phyloP scores from a whole-genome alignment of 2,888 invertebrate genomes.

The Scaptodrosophila latifasciaeformis region DNA sequence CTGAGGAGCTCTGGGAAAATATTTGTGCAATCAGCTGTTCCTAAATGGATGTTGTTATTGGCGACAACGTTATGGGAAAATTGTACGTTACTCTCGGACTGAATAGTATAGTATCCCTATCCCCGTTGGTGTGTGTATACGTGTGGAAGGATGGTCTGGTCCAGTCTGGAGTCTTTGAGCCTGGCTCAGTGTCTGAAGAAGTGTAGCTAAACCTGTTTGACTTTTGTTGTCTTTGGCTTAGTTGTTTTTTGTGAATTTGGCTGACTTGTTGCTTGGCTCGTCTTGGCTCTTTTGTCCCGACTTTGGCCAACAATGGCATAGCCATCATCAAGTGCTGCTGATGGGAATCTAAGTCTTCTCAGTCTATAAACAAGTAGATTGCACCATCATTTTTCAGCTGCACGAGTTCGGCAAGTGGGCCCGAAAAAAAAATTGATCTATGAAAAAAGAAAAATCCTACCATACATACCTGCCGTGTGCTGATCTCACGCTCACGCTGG shows the following conservation, averaged over 20 bases:
- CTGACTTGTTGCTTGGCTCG: slow-evolving; percentile 23
- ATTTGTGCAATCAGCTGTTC: slow-evolving; percentile 61
- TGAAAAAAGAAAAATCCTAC: no score
- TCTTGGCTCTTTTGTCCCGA: slow-evolving; percentile 37
- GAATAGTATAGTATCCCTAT: slow-evolving; percentile 12
- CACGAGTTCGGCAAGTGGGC: slow-evolving; percentile 59
- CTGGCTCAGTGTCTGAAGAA: slow-evolving; percentile 14
- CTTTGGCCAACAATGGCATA: slow-evolving; percentile 46
- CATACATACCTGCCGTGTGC: slow-evolving; percentile 64
- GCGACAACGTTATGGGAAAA: slow-evolving; percentile 54
- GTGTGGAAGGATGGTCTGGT: slow-evolving; percentile 17
- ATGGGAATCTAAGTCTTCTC: slow-evolving; percentile 40
- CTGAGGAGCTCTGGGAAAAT: slow-evolving; percentile 58
- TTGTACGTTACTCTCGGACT: slow-evolving; percentile 27
- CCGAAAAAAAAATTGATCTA: slow-evolving; percentile 12
- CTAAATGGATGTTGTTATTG: slow-evolving; percentile 21
- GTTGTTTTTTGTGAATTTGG: slow-evolving; percentile 26
- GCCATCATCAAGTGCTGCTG: slow-evolving; percentile 64
- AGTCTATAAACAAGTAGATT: slow-evolving; percentile 28
- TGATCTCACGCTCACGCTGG: slow-evolving; percentile 63
- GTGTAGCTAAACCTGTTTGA: slow-evolving; percentile 64
- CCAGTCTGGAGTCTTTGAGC: no score
- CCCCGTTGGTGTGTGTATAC: slow-evolving; percentile 6
- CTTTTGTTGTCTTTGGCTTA: slow-evolving; percentile 46
- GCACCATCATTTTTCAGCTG: slow-evolving; percentile 67